Conservation (phyloP, 2,797 vertebrate genomes). For the Scleropages formosus region DNA sequence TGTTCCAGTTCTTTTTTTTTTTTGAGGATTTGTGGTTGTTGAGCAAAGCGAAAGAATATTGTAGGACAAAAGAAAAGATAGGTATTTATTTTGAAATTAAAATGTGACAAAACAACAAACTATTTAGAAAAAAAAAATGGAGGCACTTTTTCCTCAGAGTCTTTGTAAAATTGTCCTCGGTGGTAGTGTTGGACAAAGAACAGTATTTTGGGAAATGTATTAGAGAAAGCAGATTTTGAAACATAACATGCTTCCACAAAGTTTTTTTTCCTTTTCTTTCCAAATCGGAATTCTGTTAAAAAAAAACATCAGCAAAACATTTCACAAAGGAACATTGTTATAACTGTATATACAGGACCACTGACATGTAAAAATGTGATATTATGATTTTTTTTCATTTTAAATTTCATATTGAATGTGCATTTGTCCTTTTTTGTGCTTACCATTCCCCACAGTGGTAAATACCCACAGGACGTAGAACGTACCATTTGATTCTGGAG, state of each 20-base stretch:
- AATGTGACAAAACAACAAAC: conserved; percentile 51
- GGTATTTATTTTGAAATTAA: conserved; percentile 79
- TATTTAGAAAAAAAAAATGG: conserved; percentile 51
- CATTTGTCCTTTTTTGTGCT: conserved; percentile 32
- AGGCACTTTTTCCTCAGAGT: conserved; percentile 41
- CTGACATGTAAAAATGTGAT: conserved; percentile 40
- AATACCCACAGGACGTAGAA: neutral
- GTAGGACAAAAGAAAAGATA: conserved; percentile 60
- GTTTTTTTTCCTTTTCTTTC: neutral
- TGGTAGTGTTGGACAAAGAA: conserved; percentile 30
- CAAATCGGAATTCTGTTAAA: neutral
- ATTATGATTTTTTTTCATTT: conserved; percentile 36
- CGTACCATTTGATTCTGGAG: conserved; percentile 8
- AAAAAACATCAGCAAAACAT: neutral
- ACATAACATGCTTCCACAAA: conserved; percentile 43
- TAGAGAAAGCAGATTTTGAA: conserved; percentile 26
- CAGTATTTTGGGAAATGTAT: conserved; percentile 11
- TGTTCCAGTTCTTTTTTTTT: conserved; percentile 49
- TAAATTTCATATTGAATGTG: conserved; percentile 34
- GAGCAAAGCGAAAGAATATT: conserved; percentile 60
- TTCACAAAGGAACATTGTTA: conserved; percentile 22
- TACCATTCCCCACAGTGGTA: neutral
- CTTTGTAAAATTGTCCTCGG: conserved; percentile 16
- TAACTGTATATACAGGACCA: conserved; percentile 41
- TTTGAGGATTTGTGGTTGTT: conserved; percentile 58